phyloP scores from a whole-genome alignment of 2,113 vertebrate species.

The Cyprinus carpio region DNA sequence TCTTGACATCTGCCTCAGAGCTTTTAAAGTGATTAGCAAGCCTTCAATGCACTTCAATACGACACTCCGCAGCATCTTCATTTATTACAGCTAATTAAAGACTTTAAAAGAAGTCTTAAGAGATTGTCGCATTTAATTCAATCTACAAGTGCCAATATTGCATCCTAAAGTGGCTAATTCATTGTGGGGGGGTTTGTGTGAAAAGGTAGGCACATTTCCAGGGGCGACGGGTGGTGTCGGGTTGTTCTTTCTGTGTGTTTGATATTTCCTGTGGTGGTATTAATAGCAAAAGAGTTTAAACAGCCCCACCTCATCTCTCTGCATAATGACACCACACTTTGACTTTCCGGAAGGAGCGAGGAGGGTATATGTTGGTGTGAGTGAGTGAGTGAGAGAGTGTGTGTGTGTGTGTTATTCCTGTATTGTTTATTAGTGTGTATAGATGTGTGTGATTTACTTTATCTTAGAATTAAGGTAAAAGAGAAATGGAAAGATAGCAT shows the following conservation, averaged over 20 bases:
- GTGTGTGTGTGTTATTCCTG: not conserved
- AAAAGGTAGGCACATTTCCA: conserved; percentile 18
- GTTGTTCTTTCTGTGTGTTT: conserved; percentile 17
- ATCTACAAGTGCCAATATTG: conserved; percentile 34
- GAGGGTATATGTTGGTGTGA: not conserved
- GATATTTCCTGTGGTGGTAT: conserved; percentile 32
- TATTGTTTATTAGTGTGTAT: not conserved
- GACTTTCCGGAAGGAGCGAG: not conserved
- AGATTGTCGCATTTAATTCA: conserved; percentile 39
- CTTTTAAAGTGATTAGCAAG: conserved; percentile 56
- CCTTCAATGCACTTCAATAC: conserved; percentile 50
- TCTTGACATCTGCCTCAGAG: conserved; percentile 47
- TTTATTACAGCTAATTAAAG: conserved; percentile 49
- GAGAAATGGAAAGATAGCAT: not conserved
- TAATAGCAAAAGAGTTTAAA: conserved; percentile 1
- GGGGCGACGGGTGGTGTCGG: not conserved
- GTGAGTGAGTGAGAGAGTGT: not conserved
- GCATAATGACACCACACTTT: conserved; percentile 13
- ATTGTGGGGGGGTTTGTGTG: not conserved
- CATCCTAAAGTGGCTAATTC: conserved; percentile 4
- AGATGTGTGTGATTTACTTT: not conserved
- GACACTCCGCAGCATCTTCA: conserved; percentile 39
- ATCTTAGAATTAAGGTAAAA: not conserved
- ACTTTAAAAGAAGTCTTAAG: conserved; percentile 42
- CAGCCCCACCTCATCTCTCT: not conserved